Evolutionary conservation across 2,888 invertebrate species (phyloP), one percentile per base, ranked within the genome.

Genomic region (Drosophila gaucha): DNA sequence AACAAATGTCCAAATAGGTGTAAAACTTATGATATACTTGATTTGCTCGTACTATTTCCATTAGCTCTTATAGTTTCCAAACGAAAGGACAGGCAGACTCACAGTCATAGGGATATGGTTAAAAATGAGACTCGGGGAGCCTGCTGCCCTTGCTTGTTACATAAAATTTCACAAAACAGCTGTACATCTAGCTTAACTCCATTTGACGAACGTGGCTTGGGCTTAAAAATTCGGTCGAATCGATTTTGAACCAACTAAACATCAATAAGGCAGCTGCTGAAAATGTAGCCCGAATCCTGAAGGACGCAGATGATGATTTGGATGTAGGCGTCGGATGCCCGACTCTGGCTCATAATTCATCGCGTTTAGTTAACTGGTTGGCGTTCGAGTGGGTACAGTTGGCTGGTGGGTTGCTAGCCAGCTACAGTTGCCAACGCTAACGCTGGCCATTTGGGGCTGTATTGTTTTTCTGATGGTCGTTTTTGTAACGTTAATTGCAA

Each of bases 401-500:
- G 51, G 58, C 14, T 22, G 50, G 43, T n/a, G 39, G 39, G 14
- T 58, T 36, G 10, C 10, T 36, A 6, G 24, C 26, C 51, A 41
- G 6, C 52, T 51, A 47, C 18, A 43, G 39, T 41, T 50, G 20
- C 57, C 30, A 18, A 18, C 24, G 16, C 56, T 26, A 30, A 35
- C 30, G 50, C 39, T 60, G 65, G 18, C 69, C 76, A 68, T 78
- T 82, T 76, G 70, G 58, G 44, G 63, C 62, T 66, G 74, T 77
- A 72, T 82, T 82, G 77, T 85, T 79, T 76, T 72, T 66, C 65
- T 65, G 60, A 9, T 64, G 69, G 66, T 70, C 74, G 39, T 67
- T 76, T 85, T 74, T 65, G 71, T 51, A 30, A 63, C 83, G 80
- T 80, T 84, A 84, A 84, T 84, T 86, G 84, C 84, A 80, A 84